Percentiles rank a stretch among this genome's conserved stretches.
Conservation (phyloP, 2,113 vertebrate species). For the Ahaetulla prasina region DNA sequence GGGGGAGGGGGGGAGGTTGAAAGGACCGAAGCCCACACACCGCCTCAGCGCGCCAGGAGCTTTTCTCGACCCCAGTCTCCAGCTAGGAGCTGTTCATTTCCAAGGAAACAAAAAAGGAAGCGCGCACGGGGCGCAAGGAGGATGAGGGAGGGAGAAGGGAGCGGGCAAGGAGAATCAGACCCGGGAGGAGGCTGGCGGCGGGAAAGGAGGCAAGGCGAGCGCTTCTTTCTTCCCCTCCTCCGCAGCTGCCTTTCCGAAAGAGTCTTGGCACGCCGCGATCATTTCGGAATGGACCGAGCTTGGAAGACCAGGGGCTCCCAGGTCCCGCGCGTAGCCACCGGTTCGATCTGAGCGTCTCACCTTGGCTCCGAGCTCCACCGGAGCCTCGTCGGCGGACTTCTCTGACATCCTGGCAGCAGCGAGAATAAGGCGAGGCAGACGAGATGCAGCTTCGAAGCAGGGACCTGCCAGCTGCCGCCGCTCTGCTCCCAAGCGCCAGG, state of each 20-base stretch:
- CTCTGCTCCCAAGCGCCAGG: neutral
- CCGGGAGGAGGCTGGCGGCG: neutral
- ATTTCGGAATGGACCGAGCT: neutral
- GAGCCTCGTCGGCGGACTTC: conserved; percentile 51
- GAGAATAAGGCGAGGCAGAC: neutral
- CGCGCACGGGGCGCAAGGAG: neutral
- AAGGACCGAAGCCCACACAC: neutral
- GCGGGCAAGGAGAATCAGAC: neutral
- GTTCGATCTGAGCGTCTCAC: conserved; percentile 17
- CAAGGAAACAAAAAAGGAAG: neutral
- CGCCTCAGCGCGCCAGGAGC: neutral
- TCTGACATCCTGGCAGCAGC: conserved; percentile 50
- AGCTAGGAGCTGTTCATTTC: neutral
- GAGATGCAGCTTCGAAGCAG: neutral
- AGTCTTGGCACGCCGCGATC: neutral
- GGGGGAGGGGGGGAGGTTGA: too few relatives aligned
- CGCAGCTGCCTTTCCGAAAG: neutral
- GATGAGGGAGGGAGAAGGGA: too few relatives aligned
- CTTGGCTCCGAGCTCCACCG: conserved; percentile 56
- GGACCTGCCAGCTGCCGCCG: neutral
- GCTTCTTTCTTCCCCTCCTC: neutral
- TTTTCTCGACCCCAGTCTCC: neutral
- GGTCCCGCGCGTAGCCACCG: too few relatives aligned
- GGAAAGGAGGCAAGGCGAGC: neutral
- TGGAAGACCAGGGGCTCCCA: neutral